A percentile compares a stretch with the other conserved stretches of the same genome.
Conservation (phyloP, 2,888 invertebrate genomes). For the Cacoxenus indagator region DNA sequence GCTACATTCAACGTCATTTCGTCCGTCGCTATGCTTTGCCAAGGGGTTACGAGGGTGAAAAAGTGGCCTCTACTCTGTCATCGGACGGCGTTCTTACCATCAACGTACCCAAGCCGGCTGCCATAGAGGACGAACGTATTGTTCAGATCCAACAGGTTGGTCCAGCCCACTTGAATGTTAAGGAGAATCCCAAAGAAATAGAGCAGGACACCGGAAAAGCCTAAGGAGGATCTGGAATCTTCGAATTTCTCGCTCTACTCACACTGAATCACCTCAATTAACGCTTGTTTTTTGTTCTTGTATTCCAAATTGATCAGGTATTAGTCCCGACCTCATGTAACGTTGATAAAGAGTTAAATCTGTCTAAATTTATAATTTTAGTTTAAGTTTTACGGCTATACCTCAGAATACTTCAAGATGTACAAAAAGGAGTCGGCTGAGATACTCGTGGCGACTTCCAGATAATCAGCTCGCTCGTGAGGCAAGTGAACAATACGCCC, state of each 20-base stretch:
- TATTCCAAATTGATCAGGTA: too few relatives aligned
- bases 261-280: too few relatives aligned
- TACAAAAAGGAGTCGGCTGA: too few relatives aligned
- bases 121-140: constrained; percentile 71
- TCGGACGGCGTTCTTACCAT: constrained; percentile 86
- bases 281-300: too few relatives aligned
- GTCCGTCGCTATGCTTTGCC: constrained; percentile 80
- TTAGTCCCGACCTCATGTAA: too few relatives aligned
- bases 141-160: constrained; percentile 77
- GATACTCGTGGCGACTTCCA: too few relatives aligned
- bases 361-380: too few relatives aligned
- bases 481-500: too few relatives aligned
- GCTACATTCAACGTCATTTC: constrained; percentile 85
- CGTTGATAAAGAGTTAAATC: too few relatives aligned
- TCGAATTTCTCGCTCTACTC: not conserved
- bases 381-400: too few relatives aligned
- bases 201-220: constrained; percentile 18
- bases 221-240: not conserved
- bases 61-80: constrained; percentile 82
- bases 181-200: constrained; percentile 49
- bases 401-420: too few relatives aligned
- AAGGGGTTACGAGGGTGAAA: constrained; percentile 77
- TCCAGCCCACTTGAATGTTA: constrained; percentile 71
- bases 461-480: too few relatives aligned
- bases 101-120: constrained; percentile 75